Conservation (phyloP, 2,888 invertebrate species). For the Zaprionus obscuricornis region DNA sequence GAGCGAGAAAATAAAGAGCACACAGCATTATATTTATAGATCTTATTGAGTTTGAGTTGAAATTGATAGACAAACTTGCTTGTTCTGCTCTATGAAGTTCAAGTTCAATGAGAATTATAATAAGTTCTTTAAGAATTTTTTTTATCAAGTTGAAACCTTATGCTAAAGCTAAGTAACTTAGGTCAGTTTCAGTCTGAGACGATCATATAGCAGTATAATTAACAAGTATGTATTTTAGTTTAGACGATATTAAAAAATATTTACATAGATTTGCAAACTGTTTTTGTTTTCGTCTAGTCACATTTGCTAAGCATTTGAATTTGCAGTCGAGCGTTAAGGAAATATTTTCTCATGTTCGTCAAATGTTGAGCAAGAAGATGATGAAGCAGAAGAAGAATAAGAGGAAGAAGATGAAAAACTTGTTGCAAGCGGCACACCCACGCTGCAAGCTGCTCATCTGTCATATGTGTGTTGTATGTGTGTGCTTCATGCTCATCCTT, state of each 20-base stretch:
- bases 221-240: conserved; percentile 22
- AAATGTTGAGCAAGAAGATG: conserved; percentile 25
- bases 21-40: too few species aligned
- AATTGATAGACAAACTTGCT: too few species aligned
- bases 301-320: conserved; percentile 28
- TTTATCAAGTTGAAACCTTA: too few species aligned
- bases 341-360: conserved; percentile 57
- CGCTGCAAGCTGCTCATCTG: conserved; percentile 23
- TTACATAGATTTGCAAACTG: conserved; percentile 32
- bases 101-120: too few species aligned
- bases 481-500: conserved; percentile 60
- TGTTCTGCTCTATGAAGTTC: too few species aligned
- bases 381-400: too few species aligned
- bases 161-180: conserved; percentile 55
- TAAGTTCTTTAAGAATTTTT: too few species aligned
- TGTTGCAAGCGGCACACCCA: conserved; percentile 48
- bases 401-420: too few species aligned
- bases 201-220: too few species aligned
- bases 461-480: too few species aligned
- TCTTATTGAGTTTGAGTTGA: too few species aligned
- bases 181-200: conserved; percentile 48
- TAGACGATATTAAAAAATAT: conserved; percentile 42
- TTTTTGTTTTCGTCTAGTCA: background rate
- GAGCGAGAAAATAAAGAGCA: too few species aligned
- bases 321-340: conserved; percentile 31